Evolutionary conservation across 1,140 invertebrate genomes (phyloP), one percentile per base, ranked within the genome.

Genomic region (Ostrea denselamellosa): DNA sequence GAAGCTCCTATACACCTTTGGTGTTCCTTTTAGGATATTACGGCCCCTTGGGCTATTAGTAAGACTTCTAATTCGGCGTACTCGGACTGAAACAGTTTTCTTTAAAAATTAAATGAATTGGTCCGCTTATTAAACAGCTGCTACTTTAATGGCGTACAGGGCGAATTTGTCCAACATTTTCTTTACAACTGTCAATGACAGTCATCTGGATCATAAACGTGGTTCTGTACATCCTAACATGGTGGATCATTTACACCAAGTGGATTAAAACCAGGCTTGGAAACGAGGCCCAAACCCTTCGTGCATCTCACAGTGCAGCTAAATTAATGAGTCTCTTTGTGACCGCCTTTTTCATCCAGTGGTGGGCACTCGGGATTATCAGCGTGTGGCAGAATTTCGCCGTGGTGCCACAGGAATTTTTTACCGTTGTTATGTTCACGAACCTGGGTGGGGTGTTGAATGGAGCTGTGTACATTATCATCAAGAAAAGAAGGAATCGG

Each of bases 311-410:
- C 22, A 86, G 83, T 28, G 90, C 90, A 4, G 89, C 89, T 8
- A 89, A 87, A 34, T 83, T 87, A 9, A 91, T 91, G 90, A 90
- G 88, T 3, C 52, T 91, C 58, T 91, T 91, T 71, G 90, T 91
- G 0, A 86, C 87, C 1, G 90, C 89, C 0, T 91, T 91, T 81
- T 89, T 91, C 53, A 86, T 91, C 19, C 90, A 91, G 22, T 91
- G 89, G 89, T 90, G 90, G 89, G 88, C 89, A 0, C 83, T 91
- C 71, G 88, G 87, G 19, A 71, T 91, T 12, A 87, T 85, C 77
- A 89, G 90, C 12, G 84, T 90, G 19, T 90, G 88, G 89, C 85
- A 83, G 17, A 54, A 88, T 9, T 83, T 84, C 3, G 81, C 81
- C 8, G 89, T 87, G 22, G 89, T 89, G 10, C 89, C 89, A 8